Evolutionary conservation across 2,797 vertebrate species (phyloP).

Genomic region (Thripadectes ignobilis): DNA sequence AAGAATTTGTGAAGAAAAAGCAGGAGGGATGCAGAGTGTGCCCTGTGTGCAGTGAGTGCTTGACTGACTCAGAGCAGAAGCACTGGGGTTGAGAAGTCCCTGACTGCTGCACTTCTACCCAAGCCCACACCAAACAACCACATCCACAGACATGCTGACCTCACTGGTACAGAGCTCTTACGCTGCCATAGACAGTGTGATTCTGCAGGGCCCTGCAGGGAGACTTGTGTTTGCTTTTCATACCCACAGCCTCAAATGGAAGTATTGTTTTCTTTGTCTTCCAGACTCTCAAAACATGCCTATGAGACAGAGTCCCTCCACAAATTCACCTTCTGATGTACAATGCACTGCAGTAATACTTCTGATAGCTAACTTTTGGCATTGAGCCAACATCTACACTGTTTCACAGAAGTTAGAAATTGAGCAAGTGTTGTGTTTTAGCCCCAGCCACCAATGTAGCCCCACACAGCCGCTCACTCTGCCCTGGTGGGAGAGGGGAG

Average conservation of each 20-base stretch:
- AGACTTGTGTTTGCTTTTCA: neutral
- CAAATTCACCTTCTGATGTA: neutral
- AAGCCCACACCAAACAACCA: neutral
- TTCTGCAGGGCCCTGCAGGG: neutral
- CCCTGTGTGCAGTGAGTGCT: fast-evolving
- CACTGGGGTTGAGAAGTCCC: neutral
- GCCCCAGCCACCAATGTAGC: neutral
- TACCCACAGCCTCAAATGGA: neutral
- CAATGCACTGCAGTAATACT: neutral
- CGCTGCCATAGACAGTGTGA: neutral
- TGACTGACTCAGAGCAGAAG: neutral
- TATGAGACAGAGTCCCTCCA: neutral
- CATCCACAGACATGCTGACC: neutral
- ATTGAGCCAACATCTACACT: neutral
- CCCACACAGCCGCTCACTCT: neutral
- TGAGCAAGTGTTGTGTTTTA: neutral
- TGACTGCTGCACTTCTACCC: neutral
- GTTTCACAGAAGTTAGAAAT: neutral
- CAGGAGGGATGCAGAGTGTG: neutral
- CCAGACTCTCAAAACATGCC: neutral
- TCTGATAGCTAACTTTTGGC: neutral
- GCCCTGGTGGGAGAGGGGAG: neutral
- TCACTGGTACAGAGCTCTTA: neutral
- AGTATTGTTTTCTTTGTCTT: neutral
- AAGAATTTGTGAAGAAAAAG: neutral